These are phyloP conservation scores for Ichneumoninae sp. DNA, from an alignment of 2,888 invertebrate species.

Conservation along the genomic window DNA sequence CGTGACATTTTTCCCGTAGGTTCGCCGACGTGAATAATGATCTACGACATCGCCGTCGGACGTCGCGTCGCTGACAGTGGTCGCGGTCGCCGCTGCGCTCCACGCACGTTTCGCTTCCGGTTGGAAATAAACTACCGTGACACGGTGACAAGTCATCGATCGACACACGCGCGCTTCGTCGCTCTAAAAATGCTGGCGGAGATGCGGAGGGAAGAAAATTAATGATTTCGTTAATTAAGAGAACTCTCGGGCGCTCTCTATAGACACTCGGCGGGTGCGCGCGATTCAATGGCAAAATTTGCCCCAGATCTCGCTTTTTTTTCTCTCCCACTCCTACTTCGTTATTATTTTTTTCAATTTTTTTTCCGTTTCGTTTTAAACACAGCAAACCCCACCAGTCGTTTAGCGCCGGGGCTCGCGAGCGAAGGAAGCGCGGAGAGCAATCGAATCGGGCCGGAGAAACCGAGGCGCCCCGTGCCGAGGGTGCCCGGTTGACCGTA, in stretches of 20 bases:
- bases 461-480: constrained; percentile 52
- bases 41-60: constrained; percentile 29
- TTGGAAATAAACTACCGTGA: constrained; percentile 53
- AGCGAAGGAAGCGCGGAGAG: neutral
- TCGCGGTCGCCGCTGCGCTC: constrained; percentile 23
- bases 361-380: constrained; percentile 5
- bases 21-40: constrained; percentile 25
- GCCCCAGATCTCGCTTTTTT: neutral
- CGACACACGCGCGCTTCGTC: constrained; percentile 46
- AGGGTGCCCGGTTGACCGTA: constrained; percentile 57
- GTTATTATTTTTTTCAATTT: neutral
- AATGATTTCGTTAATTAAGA: constrained; percentile 49
- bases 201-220: constrained; percentile 10
- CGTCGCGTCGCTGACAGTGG: constrained; percentile 22
- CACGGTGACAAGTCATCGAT: constrained; percentile 61
- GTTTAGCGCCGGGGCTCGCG: neutral
- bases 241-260: neutral
- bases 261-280: constrained; percentile 2
- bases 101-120: constrained; percentile 57
- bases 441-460: constrained; percentile 46
- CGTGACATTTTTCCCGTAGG: constrained; percentile 70
- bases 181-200: constrained; percentile 43
- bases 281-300: constrained; percentile 3
- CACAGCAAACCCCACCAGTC: neutral
- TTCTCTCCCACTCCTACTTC: neutral